phyloP scores from a whole-genome alignment of 2,888 invertebrate species.

The Chrysina gloriosa region DNA sequence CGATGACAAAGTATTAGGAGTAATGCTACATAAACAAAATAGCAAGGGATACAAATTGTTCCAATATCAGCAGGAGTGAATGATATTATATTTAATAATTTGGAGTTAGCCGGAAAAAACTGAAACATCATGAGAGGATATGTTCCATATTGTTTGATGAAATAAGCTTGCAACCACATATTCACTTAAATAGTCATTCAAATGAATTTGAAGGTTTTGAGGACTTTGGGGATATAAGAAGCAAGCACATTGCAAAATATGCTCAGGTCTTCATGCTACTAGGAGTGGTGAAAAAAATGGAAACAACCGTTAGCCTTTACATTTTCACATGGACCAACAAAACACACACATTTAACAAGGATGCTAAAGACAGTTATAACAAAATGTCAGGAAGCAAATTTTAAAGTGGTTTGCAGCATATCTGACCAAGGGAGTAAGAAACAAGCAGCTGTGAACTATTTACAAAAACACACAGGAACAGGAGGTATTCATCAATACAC shows the following conservation, averaged over 20 bases:
- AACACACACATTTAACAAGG: no score
- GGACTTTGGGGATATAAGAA: neutral
- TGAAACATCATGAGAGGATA: neutral
- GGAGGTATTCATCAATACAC: no score
- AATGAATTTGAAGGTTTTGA: neutral
- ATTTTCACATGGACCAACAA: no score
- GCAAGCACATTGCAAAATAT: neutral
- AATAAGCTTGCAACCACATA: constrained; percentile 11
- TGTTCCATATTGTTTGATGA: constrained; percentile 4
- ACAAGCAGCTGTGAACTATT: no score
- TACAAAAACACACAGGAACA: no score
- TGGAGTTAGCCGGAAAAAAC: neutral
- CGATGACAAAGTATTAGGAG: neutral
- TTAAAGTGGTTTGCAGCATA: no score
- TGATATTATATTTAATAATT: neutral
- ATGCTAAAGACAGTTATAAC: no score
- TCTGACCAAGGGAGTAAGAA: no score
- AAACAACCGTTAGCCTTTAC: neutral
- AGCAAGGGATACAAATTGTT: neutral
- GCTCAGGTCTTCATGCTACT: neutral
- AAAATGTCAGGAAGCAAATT: no score
- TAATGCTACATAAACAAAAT: constrained; percentile 1
- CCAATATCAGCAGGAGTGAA: neutral
- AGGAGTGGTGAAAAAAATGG: no score
- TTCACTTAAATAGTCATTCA: neutral